Percentiles rank a stretch among this genome's conserved stretches.
Conservation (phyloP, 2,888 invertebrate species). For the Cabera pusaria region DNA sequence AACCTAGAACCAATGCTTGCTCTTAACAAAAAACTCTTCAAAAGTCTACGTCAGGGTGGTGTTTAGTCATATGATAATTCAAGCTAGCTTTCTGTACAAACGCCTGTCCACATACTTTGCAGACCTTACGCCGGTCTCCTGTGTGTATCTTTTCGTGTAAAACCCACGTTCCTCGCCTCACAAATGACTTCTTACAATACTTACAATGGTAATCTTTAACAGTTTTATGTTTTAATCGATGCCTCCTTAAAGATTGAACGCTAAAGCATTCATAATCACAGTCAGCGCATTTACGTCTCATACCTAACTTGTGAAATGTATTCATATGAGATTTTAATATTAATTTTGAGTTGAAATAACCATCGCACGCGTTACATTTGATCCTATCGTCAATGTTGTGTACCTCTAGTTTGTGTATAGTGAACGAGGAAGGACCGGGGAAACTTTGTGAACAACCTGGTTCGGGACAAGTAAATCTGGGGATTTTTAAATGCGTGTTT, state of each 20-base stretch:
- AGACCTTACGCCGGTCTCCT: slow-evolving; percentile 63
- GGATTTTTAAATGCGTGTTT: no score
- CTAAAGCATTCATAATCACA: slow-evolving; percentile 8
- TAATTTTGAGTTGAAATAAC: no score
- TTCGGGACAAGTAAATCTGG: no score
- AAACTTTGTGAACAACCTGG: no score
- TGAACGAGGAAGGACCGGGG: no score
- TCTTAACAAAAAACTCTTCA: no score
- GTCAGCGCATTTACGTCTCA: not conserved
- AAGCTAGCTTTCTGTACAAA: slow-evolving; percentile 74
- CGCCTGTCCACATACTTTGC: slow-evolving; percentile 62
- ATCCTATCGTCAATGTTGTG: no score
- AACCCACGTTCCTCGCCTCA: slow-evolving; percentile 55
- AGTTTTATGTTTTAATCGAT: slow-evolving; percentile 1
- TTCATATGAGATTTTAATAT: not conserved
- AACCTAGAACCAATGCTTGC: no score
- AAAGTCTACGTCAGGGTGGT: slow-evolving; percentile 71
- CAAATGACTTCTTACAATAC: slow-evolving; percentile 70
- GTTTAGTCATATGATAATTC: slow-evolving; percentile 72
- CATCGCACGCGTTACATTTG: no score
- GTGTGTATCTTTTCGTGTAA: slow-evolving; percentile 69
- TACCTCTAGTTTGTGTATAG: no score
- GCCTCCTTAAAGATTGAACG: not conserved
- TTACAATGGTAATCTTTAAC: slow-evolving; percentile 64
- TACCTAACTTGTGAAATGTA: slow-evolving; percentile 5